phyloP scores from a whole-genome alignment of 2,113 vertebrate genomes.

The Dromaius novaehollandiae region DNA sequence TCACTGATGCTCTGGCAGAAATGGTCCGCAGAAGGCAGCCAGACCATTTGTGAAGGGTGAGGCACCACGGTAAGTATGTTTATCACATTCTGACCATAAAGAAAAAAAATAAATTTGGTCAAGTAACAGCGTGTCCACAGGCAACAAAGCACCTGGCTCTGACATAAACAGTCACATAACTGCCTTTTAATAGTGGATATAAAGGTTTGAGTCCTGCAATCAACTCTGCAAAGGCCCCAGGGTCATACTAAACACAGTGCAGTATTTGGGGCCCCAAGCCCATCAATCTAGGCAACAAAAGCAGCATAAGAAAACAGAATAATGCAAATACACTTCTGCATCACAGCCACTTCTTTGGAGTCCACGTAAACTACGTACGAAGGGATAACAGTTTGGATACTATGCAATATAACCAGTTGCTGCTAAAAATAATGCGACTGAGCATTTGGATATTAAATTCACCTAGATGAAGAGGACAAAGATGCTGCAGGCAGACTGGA shows the following conservation, averaged over 20 bases:
- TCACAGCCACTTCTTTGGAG: fast-evolving
- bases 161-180: constrained; percentile 30
- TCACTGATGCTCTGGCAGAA: fast-evolving
- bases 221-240: background rate
- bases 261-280: background rate
- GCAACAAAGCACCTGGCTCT: constrained; percentile 26
- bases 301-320: background rate
- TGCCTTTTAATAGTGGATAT: constrained; percentile 28
- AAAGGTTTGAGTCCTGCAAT: constrained; percentile 6
- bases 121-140: background rate
- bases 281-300: background rate
- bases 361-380: fast-evolving
- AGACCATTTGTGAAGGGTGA: background rate
- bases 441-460: background rate
- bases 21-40: background rate
- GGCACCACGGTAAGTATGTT: background rate
- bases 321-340: background rate
- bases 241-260: background rate
- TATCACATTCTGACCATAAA: background rate
- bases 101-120: background rate
- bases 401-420: background rate
- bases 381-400: background rate
- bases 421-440: background rate
- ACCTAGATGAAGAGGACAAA: background rate
- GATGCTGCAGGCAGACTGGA: fast-evolving